Evolutionary conservation across 2,888 invertebrate species (phyloP).

Genomic region (Cheiracanthium punctorium): DNA sequence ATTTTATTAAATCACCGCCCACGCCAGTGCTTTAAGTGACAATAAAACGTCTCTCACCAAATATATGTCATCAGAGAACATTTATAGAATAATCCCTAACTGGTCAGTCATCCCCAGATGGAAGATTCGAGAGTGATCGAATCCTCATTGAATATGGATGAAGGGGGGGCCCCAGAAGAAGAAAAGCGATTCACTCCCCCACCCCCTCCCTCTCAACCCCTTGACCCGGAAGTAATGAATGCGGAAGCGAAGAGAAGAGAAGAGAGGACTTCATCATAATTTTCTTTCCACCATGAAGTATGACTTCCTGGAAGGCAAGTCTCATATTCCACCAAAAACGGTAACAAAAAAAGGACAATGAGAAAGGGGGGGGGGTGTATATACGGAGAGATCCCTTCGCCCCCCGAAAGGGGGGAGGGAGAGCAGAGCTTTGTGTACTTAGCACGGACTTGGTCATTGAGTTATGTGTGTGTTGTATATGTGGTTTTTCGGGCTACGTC

Average conservation of each 20-base stretch:
- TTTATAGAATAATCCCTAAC: conserved; percentile 15
- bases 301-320: conserved; percentile 34
- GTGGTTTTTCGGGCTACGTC: conserved; percentile 24
- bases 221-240: conserved; percentile 67
- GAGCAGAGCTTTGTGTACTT: conserved; percentile 41
- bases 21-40: conserved; percentile 5
- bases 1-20: conserved; percentile 6
- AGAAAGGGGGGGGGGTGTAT: neutral
- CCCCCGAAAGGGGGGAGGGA: neutral
- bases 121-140: conserved; percentile 4
- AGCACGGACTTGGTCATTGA: conserved; percentile 36
- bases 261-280: conserved; percentile 50
- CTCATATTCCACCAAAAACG: conserved; percentile 21
- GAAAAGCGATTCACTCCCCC: conserved; percentile 27
- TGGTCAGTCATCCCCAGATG: conserved; percentile 15
- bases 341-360: conserved; percentile 57
- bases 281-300: conserved; percentile 50
- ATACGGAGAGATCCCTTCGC: conserved; percentile 1
- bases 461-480: conserved; percentile 38
- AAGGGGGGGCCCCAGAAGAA: too few species aligned
- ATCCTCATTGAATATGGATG: conserved; percentile 63
- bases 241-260: conserved; percentile 39
- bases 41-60: conserved; percentile 10
- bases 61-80: conserved; percentile 15
- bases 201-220: conserved; percentile 40